Percentiles rank a stretch among this genome's conserved stretches.
phyloP scores from a whole-genome alignment of 2,113 vertebrate genomes.

The Leptobrachium leishanense region DNA sequence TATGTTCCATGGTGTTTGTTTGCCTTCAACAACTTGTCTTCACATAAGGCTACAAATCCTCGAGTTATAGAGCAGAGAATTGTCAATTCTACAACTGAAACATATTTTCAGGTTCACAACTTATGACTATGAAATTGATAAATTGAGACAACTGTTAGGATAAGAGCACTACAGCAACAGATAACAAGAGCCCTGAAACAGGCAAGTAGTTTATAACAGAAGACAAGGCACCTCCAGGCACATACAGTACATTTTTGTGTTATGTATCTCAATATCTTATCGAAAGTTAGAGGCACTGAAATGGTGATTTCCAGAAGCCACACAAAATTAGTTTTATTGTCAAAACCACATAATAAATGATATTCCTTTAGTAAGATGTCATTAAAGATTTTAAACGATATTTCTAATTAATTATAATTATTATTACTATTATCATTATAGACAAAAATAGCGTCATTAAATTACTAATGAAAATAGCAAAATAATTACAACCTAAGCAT shows the following conservation, averaged over 20 bases:
- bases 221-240: slow-evolving; percentile 38
- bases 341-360: neutral
- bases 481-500: too few relatives aligned
- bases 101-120: slow-evolving; percentile 35
- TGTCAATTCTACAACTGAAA: slow-evolving; percentile 27
- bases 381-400: too few relatives aligned
- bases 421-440: too few relatives aligned
- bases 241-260: slow-evolving; percentile 1
- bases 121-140: slow-evolving; percentile 43
- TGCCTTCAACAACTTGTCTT: slow-evolving; percentile 32
- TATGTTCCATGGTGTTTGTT: slow-evolving; percentile 22
- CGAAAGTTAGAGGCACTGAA: slow-evolving; percentile 6
- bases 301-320: neutral
- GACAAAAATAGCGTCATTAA: too few relatives aligned
- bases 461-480: too few relatives aligned
- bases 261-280: slow-evolving; percentile 32
- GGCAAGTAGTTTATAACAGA: slow-evolving; percentile 17
- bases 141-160: slow-evolving; percentile 29
- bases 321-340: neutral
- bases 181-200: slow-evolving; percentile 15
- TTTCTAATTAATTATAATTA: too few relatives aligned
- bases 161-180: slow-evolving; percentile 19
- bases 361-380: too few relatives aligned
- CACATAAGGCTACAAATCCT: slow-evolving; percentile 20
- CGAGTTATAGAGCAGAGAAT: slow-evolving; percentile 11